A percentile compares a stretch with the other conserved stretches of the same genome.
Conservation (phyloP, 2,113 vertebrate genomes). For the Leucosticte australis region DNA sequence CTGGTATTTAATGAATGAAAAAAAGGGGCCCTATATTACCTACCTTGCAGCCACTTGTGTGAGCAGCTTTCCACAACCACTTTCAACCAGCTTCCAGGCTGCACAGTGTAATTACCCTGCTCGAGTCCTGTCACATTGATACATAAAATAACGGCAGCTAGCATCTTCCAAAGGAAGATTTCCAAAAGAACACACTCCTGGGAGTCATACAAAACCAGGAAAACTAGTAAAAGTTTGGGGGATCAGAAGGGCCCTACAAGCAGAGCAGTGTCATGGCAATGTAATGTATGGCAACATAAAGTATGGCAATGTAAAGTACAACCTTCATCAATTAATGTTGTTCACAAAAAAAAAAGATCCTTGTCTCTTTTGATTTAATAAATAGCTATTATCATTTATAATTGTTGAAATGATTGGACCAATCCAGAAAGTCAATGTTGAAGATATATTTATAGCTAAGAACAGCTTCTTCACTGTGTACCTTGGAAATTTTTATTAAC, state of each 20-base stretch:
- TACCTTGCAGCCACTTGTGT: not conserved
- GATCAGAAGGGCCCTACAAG: not conserved
- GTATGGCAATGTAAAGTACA: not conserved
- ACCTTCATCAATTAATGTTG: not conserved
- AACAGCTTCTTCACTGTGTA: conserved; percentile 45
- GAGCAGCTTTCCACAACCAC: not conserved
- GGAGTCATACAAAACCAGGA: not conserved
- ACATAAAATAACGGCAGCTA: not conserved
- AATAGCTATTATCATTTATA: conserved; percentile 62
- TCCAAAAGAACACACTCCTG: not conserved
- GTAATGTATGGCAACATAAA: not conserved
- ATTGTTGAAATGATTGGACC: conserved; percentile 54
- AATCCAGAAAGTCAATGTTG: conserved; percentile 40
- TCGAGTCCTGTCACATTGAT: not conserved
- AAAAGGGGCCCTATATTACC: not conserved
- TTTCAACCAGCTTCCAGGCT: not conserved
- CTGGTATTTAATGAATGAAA: not conserved
- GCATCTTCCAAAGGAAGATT: not conserved
- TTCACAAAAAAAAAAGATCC: not conserved
- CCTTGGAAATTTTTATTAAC: conserved; percentile 51
- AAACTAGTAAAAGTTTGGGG: not conserved
- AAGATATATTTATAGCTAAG: conserved; percentile 50
- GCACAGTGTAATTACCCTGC: not conserved
- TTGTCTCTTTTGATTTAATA: conserved; percentile 42
- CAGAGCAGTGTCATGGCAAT: not conserved